phyloP scores from a whole-genome alignment of 1,140 invertebrate genomes.

The Cherax quadricarinatus region DNA sequence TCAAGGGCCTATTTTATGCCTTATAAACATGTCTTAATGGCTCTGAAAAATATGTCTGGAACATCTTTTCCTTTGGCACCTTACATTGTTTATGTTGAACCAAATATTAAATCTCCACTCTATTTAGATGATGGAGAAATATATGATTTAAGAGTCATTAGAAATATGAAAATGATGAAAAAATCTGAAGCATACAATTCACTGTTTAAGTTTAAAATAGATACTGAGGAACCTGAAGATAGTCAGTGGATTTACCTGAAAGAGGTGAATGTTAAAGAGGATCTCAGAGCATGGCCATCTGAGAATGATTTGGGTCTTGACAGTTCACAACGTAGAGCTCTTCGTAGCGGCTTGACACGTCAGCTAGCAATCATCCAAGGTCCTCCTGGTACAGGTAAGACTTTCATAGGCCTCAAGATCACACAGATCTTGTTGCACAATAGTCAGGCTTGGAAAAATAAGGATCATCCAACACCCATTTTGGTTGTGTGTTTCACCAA shows the following conservation, averaged over 20 bases:
- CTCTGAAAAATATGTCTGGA: constrained; percentile 75
- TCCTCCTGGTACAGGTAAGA: constrained; percentile 88
- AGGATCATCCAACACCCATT: constrained; percentile 79
- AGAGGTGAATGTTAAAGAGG: constrained; percentile 74
- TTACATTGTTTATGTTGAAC: constrained; percentile 74
- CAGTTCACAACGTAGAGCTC: constrained; percentile 77
- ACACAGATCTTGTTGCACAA: constrained; percentile 81
- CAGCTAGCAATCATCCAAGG: constrained; percentile 85
- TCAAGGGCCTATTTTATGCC: constrained; percentile 79
- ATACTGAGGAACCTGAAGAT: constrained; percentile 67
- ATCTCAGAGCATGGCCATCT: constrained; percentile 44
- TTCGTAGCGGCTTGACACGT: constrained; percentile 77
- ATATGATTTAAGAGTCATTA: constrained; percentile 58
- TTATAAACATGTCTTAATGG: constrained; percentile 77
- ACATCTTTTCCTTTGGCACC: constrained; percentile 76
- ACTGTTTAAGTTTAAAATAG: background rate
- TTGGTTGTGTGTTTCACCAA: constrained; percentile 91
- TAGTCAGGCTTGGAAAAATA: constrained; percentile 72
- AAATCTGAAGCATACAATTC: constrained; percentile 30
- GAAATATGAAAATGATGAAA: constrained; percentile 44
- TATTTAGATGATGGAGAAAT: constrained; percentile 58
- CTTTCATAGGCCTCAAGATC: constrained; percentile 85
- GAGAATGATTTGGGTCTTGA: constrained; percentile 72
- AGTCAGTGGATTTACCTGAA: constrained; percentile 73
- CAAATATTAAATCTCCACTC: constrained; percentile 40